Base-by-base conservation (phyloP, 1,140 invertebrate genomes). In the Zaprionus vittiger region DNA sequence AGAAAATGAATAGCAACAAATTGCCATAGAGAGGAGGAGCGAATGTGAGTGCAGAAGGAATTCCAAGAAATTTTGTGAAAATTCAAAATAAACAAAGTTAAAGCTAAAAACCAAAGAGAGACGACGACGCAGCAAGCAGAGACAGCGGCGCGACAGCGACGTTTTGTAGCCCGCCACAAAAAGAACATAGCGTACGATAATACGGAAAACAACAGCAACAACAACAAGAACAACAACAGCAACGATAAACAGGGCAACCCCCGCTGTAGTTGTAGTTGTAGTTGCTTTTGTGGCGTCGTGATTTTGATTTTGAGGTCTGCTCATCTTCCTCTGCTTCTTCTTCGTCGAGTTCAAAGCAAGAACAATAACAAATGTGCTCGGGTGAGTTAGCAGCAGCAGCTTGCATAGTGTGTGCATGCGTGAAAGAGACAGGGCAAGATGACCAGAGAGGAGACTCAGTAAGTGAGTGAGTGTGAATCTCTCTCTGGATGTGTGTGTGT, bases 71-170 rank as follows among this genome's bases (percentile, higher is more conserved):
- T 73, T 77, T 65, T 70, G 66, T 82, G 79, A 77, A 86, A 85
- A 86, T 86, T 86, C 83, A 83, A 86, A 80, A 87, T 80, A 86
- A 86, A 86, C 73, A 82, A 86, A 81, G 79, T 78, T 75, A 57
- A 73, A 80, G 64, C 28, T 67, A 75, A 63, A 66, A 47, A 34
- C 34, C 66, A 62, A 68, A 59, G 34, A 66, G 47, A 14, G 60
- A 57, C 52, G 38, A 47, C 12, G 60, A 38, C 52, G 41, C 34
- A 9, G 31, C 34, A 9, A 17, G 34, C 61, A 38, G 54, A 26
- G 57, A 52, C 41, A 28, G 17, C 68, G 26, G 15, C 41, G 31
- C 61, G 20, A 62, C 64, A 68, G 41, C 64, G 52, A 73, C 57
- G 56, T 73, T 77, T 71, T 75, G 73, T 77, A 72, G 69, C 61